Evolutionary conservation across 2,113 vertebrate genomes (phyloP), one percentile per base, ranked within the genome.

Genomic region (Rhegmatorhina hoffmannsi): DNA sequence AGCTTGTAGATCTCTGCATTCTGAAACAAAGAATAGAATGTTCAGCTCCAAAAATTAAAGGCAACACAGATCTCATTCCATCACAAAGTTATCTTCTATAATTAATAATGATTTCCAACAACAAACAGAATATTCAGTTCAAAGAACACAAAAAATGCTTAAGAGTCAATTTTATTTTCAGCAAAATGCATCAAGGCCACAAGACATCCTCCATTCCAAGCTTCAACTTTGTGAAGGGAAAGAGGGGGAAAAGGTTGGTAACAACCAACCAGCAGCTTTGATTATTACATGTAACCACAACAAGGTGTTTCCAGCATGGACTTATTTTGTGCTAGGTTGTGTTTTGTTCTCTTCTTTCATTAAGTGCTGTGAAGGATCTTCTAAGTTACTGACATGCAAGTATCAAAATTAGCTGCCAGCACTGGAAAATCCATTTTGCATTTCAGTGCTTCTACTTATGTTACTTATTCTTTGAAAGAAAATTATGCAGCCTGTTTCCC

Each of bases 1-100:
- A 99, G 94, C 94, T 98, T 98, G 97, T 99, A 99, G 96, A 98
- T 97, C 76, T 99, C 99, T 9, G 98, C 87, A 43, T 98, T 99
- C 99, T 99, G 97, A 72, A 95, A 97, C 55, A 96, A 86, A 95
- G 70, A 85, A 96, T 63, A 92, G 5, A 96, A 81, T 33, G 52
- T 18, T 84, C 55, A 97, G 89, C 63, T 92, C 83, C 60, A 85
- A 84, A 85, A 92, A 60, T 55, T 64, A 85, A 89, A 92, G 38
- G 34, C 3, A 0, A 36, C 34, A 85, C 92, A 95, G 82, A 88
- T 89, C 82, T 66, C 58, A 89, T 9, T 55, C 92, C 5, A 0
- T 75, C 66, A 86, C 64, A 77, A 56, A 90, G 50, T 52, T 67
- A 76, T 91, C 79, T 62, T 79, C 64, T 72, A 82, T 89, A 94